phyloP scores from a whole-genome alignment of 2,113 vertebrate genomes.

The Ophthalmolycus amberensis region DNA sequence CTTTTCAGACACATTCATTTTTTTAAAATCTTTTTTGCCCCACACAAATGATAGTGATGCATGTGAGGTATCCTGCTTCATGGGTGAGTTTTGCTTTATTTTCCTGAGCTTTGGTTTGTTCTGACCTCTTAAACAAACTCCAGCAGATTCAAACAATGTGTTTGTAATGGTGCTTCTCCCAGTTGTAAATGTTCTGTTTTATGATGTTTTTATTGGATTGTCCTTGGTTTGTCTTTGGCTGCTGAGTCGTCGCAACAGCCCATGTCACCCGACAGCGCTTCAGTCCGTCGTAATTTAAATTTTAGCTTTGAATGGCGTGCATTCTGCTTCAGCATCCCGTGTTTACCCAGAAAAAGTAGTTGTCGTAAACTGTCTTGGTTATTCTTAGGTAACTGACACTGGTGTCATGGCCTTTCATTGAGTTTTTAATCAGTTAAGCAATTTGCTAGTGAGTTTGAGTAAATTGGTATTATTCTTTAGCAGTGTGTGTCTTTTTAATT shows the following conservation, averaged over 20 bases:
- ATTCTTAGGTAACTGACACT: constrained; percentile 26
- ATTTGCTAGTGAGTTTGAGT: constrained; percentile 22
- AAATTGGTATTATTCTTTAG: constrained; percentile 6
- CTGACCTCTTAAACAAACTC: constrained; percentile 15
- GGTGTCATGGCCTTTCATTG: not conserved
- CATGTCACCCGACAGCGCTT: not conserved
- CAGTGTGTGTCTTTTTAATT: constrained; percentile 13
- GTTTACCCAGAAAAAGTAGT: not conserved
- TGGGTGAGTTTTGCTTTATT: constrained; percentile 11
- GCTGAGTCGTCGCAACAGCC: not conserved
- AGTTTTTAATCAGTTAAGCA: not conserved
- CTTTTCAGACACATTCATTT: constrained; percentile 43
- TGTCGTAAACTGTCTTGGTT: constrained; percentile 17
- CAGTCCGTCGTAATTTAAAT: not conserved
- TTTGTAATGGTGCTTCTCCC: constrained; percentile 12
- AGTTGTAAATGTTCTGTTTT: constrained; percentile 37
- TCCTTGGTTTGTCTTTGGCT: constrained; percentile 25
- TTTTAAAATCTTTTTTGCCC: not conserved
- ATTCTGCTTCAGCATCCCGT: not conserved
- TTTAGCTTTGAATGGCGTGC: not conserved
- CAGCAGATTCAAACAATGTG: not conserved
- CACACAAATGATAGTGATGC: not conserved
- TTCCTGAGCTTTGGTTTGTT: constrained; percentile 30
- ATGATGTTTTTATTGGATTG: not conserved
- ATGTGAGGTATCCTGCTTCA: constrained; percentile 32